A percentile compares a stretch with the other conserved stretches of the same genome.
phyloP scores from a whole-genome alignment of 2,888 invertebrate species.

The Cryptocheilus praepositus region DNA sequence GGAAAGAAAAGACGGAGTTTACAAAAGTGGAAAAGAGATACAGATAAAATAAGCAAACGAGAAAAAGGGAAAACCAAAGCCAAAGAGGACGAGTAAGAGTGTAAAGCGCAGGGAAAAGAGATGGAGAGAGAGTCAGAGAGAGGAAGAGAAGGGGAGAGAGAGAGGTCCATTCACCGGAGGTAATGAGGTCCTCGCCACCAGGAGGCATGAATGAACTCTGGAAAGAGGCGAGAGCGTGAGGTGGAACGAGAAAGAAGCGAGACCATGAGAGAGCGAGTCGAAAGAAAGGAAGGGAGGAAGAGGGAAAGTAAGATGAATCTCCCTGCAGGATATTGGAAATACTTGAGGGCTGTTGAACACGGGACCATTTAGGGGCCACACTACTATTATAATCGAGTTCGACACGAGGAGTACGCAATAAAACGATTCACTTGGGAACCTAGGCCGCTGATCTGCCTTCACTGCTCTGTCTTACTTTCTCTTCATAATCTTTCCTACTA shows the following conservation, averaged over 20 bases:
- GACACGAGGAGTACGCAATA: constrained; percentile 58
- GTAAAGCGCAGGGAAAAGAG: no score
- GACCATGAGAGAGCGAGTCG: constrained; percentile 28
- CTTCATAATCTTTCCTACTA: background rate
- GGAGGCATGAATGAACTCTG: constrained; percentile 69
- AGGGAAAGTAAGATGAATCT: constrained; percentile 61
- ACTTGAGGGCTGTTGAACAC: constrained; percentile 71
- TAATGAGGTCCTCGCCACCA: constrained; percentile 73
- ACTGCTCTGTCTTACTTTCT: constrained; percentile 27
- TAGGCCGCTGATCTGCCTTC: constrained; percentile 35
- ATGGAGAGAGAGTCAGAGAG: constrained; percentile 6
- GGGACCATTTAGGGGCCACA: constrained; percentile 65
- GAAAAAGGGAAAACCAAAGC: no score
- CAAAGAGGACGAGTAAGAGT: constrained; percentile 1
- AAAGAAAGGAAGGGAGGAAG: constrained; percentile 37
- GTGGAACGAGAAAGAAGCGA: constrained; percentile 29
- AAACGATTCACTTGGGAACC: constrained; percentile 43
- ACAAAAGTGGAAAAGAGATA: background rate
- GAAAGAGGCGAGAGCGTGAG: constrained; percentile 43
- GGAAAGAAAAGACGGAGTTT: background rate
- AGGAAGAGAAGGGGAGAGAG: constrained; percentile 13
- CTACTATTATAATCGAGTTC: constrained; percentile 70
- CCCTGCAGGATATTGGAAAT: constrained; percentile 74
- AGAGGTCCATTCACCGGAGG: constrained; percentile 67
- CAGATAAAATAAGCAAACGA: background rate